Base-by-base conservation (phyloP, 2,888 invertebrate species). In the Heteromurus nitidus region DNA sequence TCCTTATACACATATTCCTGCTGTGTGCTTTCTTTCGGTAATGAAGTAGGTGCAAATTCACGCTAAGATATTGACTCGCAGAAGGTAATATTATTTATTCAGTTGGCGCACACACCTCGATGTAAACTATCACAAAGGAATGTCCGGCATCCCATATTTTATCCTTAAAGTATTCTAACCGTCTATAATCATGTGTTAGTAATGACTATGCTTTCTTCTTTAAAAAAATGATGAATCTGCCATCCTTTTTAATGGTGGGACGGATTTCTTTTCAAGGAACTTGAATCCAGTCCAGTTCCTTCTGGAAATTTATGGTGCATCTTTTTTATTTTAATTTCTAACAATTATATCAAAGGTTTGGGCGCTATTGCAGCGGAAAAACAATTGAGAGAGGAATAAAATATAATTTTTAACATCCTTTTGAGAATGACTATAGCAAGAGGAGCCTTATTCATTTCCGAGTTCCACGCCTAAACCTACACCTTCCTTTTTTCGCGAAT, bases 91-190 rank as follows among this genome's bases (percentile, higher is more conserved):
- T 55, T 50, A 7, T 50, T 55, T 24, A 55, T 24, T 47, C 7
- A 11, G 50, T 7, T 55, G 3, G 24, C 3, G 55, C 24, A 55
- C 36, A 36, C 13, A 36, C 13, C 36, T 36, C 36, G 7, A 13
- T n/a, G 50, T 11, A 55, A 20, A 5, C 22, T 55, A 5, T 42
- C 30, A 30, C 58, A 58, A 72, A 72, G 26, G 64, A 64, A 62
- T 73, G 73, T 64, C 73, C 50, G 73, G 50, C 72, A 72, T 42
- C 20, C 36, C 70, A 70, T 53, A 69, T 70, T 70, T 72, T 72
- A 72, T 60, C 60, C 2, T 36, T 47, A 36, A 36, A 36, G 36
- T 50, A 58, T 58, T 20, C 24, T 13, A 11, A 50, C 1, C 20
- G 2, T 50, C 13, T 36, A 13, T 36, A 5, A 44, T n/a, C 44